Conservation (phyloP, 2,113 vertebrate genomes). For the Hippopotamus amphibius region DNA sequence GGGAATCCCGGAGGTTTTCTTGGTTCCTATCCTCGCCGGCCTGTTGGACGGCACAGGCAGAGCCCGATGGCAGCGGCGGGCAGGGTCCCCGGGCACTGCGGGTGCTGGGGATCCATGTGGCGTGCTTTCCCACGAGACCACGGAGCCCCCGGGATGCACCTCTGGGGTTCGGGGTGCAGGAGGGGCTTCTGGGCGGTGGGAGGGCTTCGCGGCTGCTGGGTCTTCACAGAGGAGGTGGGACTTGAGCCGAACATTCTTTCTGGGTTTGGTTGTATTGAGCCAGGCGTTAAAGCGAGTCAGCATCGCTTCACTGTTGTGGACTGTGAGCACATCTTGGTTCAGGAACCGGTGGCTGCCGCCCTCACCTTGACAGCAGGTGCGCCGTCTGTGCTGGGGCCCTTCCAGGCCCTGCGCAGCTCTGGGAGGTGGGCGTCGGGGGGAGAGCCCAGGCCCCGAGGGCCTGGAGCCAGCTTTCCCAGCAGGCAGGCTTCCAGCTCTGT, state of each 20-base stretch:
- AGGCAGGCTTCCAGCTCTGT: neutral
- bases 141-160: neutral
- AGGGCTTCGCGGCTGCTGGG: too few species aligned
- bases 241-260: accelerated
- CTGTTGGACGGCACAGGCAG: neutral
- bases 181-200: neutral
- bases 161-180: neutral
- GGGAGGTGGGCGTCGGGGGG: too few species aligned
- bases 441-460: neutral
- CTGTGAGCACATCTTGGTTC: neutral
- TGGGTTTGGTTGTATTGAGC: neutral
- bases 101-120: accelerated
- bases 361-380: neutral
- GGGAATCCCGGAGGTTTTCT: neutral
- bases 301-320: neutral
- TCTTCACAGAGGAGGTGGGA: neutral
- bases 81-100: neutral
- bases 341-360: neutral
- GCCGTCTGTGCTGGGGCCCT: too few species aligned
- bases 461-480: neutral
- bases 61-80: too few species aligned
- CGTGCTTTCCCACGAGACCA: neutral
- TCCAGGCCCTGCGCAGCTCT: too few species aligned
- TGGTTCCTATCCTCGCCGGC: neutral
- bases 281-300: accelerated